Percentiles rank a stretch among this genome's conserved stretches.
phyloP scores from a whole-genome alignment of 2,113 vertebrate species.

The Daubentonia madagascariensis region DNA sequence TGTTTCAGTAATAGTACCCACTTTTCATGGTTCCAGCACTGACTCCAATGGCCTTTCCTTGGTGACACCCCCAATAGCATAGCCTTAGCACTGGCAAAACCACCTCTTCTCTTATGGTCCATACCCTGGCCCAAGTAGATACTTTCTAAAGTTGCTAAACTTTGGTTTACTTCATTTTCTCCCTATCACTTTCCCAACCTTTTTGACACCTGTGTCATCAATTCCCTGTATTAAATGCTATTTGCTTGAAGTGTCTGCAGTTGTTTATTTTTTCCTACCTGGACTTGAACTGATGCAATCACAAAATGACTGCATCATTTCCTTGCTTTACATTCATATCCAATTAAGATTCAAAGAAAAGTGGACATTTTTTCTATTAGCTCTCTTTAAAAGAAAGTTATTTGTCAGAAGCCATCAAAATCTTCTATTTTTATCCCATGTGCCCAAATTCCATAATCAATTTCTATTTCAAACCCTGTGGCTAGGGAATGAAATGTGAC shows the following conservation, averaged over 20 bases:
- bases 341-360: conserved; percentile 14
- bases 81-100: neutral
- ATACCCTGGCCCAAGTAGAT: neutral
- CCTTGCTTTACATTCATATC: neutral
- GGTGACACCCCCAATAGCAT: neutral
- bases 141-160: neutral
- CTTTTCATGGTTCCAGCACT: neutral
- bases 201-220: neutral
- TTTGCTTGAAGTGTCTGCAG: neutral
- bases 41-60: neutral
- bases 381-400: neutral
- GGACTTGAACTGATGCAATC: neutral
- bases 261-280: neutral
- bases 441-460: neutral
- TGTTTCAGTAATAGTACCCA: neutral
- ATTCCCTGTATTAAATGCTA: neutral
- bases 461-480: neutral
- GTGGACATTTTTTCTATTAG: neutral
- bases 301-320: neutral
- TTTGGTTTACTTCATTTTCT: neutral
- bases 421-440: neutral
- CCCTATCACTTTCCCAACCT: neutral
- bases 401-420: neutral
- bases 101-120: neutral
- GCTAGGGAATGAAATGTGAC: neutral